phyloP scores from a whole-genome alignment of 1,140 invertebrate species.

The Delia radicum region DNA sequence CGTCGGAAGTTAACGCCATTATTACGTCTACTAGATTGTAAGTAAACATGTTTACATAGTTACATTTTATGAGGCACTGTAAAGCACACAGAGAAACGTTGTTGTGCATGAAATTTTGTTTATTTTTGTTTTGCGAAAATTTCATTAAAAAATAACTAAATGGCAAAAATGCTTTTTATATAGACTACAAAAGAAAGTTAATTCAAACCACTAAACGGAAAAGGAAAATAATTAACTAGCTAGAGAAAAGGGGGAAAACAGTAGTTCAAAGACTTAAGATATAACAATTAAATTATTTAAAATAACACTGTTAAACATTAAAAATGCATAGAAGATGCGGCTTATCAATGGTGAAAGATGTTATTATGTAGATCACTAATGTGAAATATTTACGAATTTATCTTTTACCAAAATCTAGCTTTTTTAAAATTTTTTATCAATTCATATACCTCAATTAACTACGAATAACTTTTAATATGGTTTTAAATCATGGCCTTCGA shows the following conservation, averaged over 20 bases:
- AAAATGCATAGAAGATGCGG: no score
- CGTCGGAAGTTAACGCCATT: neutral
- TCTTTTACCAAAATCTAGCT: no score
- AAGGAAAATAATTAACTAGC: neutral
- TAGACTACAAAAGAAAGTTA: neutral
- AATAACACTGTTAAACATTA: no score
- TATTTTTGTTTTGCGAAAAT: neutral
- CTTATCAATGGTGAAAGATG: no score
- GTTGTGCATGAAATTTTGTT: neutral
- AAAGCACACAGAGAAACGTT: neutral
- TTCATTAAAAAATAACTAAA: neutral
- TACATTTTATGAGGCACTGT: neutral
- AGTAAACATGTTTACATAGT: conserved; percentile 1
- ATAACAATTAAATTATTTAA: neutral
- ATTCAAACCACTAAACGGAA: conserved; percentile 1
- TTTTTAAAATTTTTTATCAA: no score
- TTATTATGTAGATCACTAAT: no score
- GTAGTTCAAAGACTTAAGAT: neutral
- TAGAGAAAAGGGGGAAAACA: neutral
- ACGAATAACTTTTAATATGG: no score
- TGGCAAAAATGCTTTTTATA: neutral
- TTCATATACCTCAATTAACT: no score
- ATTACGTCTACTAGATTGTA: neutral
- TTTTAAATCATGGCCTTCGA: no score
- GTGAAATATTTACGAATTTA: no score